Evolutionary conservation across 1,140 invertebrate genomes (phyloP), one percentile per base, ranked within the genome.

Genomic region (Bombus superbus): DNA sequence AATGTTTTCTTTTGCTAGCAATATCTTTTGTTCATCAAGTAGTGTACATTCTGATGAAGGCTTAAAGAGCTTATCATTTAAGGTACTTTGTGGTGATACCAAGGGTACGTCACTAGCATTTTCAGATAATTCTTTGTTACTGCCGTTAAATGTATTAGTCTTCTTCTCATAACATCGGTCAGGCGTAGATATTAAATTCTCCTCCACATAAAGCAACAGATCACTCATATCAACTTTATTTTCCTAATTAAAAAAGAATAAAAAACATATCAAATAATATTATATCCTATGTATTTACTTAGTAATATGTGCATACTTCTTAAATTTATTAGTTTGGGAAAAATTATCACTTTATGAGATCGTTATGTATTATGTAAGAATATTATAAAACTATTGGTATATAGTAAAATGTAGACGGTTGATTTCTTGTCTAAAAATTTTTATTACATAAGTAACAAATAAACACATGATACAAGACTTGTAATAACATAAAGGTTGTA

Each of bases 321-420:
- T 28, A 57, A 72, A 72, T 25, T 25, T 5, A 79, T 35, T 59
- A 79, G 44, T 91, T 87, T 82, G 89, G 89, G 85, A 91, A 91
- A 91, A 91, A 91, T 91, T 38, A 91, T 85, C 75, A 83, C 85
- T 91, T 89, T 90, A 91, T 91, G 80, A 73, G 79, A 85, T 87
- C 75, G 13, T 75, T 81, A n/a, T n/a, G n/a, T 57, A 81, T 66
- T 66, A 35, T 15, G 15, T 32, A 25, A 25, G 5, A 18, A 32
- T 79, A 71, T 44, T 57, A 10, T 40, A 62, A 44, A 35, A 40
- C 83, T n/a, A 42, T 81, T 62, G 78, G 66, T 74, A 40, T 47
- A 82, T 42, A 83, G 73, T 83, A 47, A 88, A 89, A 88, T 59
- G 64, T 47, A 89, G 77, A 86, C 87, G 73, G 4, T 15, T 86